Evolutionary conservation across 1,140 invertebrate species (phyloP).

Genomic region (Panulirus ornatus): DNA sequence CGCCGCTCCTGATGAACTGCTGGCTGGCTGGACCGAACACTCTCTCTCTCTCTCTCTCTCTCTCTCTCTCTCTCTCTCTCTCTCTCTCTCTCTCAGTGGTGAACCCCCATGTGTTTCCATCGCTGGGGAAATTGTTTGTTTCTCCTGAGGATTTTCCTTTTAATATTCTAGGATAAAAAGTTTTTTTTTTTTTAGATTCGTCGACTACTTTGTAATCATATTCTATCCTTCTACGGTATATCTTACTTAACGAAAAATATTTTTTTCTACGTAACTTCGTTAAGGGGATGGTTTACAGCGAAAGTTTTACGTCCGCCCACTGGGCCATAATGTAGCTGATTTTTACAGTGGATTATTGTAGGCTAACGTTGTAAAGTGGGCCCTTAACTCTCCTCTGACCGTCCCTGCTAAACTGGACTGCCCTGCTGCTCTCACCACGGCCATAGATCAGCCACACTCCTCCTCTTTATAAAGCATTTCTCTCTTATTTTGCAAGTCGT

Average conservation of each 20-base stretch:
- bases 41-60: background rate
- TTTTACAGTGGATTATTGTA: constrained; percentile 4
- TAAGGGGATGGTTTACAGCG: background rate
- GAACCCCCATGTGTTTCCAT: background rate
- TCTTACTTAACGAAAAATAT: too few species aligned
- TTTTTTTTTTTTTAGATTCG: too few species aligned
- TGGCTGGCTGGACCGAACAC: background rate
- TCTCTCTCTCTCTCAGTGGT: background rate
- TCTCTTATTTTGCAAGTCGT: background rate
- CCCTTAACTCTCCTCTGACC: background rate
- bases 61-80: background rate
- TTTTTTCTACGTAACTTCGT: background rate
- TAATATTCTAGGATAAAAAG: background rate
- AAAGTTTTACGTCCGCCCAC: background rate
- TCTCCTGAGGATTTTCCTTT: background rate
- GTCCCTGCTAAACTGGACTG: background rate
- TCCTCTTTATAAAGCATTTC: too few species aligned
- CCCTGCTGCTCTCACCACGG: background rate
- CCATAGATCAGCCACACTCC: too few species aligned
- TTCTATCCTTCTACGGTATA: background rate
- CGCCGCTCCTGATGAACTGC: background rate
- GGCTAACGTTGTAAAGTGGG: background rate
- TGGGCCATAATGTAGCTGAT: constrained; percentile 11
- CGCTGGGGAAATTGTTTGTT: background rate
- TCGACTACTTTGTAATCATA: background rate